These are phyloP conservation scores for Campoplex capitator DNA, from an alignment of 2,888 invertebrate genomes.

Conservation along the genomic window DNA sequence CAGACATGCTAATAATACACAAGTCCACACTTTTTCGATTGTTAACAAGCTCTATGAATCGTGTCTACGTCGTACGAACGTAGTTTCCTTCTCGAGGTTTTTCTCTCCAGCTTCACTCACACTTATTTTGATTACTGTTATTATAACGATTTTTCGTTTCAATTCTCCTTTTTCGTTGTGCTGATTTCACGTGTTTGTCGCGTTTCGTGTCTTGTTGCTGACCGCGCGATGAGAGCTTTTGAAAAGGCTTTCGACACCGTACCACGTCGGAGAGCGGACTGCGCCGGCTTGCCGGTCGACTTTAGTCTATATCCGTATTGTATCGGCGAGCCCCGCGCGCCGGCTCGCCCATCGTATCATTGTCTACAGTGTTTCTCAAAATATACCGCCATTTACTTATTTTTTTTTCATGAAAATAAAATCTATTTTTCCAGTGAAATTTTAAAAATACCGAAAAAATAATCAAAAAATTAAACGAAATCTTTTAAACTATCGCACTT, in stretches of 20 bases:
- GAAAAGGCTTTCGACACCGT: constrained; percentile 59
- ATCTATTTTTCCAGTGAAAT: no score
- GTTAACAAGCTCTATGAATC: not conserved
- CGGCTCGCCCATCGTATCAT: constrained; percentile 61
- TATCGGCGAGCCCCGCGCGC: constrained; percentile 62
- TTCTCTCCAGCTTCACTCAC: not conserved
- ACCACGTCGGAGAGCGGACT: constrained; percentile 70
- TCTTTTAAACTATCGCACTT: not conserved
- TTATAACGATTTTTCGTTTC: not conserved
- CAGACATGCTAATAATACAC: not conserved
- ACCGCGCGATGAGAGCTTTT: constrained; percentile 45
- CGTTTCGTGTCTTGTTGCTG: constrained; percentile 41
- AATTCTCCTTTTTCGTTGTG: constrained; percentile 4
- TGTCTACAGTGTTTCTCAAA: constrained; percentile 16
- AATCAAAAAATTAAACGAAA: not conserved
- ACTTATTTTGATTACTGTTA: not conserved
- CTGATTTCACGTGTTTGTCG: constrained; percentile 1
- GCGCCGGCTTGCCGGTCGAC: constrained; percentile 74
- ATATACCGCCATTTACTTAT: not conserved
- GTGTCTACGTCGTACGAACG: not conserved
- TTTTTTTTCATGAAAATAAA: no score
- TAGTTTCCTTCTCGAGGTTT: not conserved
- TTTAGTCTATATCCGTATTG: constrained; percentile 77
- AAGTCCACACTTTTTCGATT: not conserved
- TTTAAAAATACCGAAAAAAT: no score